These are phyloP conservation scores for Micropoecilia bifurca DNA, from an alignment of 2,797 vertebrate species.

Conservation along the genomic window DNA sequence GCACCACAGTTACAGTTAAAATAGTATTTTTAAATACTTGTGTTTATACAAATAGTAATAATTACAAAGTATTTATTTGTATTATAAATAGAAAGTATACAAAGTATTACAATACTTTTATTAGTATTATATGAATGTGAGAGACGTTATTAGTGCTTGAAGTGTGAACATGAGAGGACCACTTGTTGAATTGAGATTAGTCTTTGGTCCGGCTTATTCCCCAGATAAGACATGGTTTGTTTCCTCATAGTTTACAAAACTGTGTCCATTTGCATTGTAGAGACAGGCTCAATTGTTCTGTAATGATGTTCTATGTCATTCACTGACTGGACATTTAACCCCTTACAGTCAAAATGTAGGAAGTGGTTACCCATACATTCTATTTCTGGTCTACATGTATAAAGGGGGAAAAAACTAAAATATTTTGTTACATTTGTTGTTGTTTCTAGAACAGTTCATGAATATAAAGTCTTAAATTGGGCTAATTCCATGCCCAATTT, in stretches of 20 bases:
- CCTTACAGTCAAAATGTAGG: not conserved
- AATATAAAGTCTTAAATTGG: not conserved
- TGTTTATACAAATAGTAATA: too few relatives aligned
- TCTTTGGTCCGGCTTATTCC: not conserved
- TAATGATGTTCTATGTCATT: not conserved
- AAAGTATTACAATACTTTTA: not conserved
- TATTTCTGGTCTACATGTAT: not conserved
- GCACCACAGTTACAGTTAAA: too few relatives aligned
- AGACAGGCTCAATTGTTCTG: not conserved
- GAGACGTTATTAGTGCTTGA: not conserved
- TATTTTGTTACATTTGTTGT: not conserved
- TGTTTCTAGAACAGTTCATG: not conserved
- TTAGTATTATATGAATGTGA: not conserved
- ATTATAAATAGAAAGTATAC: too few relatives aligned
- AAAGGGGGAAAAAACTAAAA: not conserved
- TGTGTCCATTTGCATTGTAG: not conserved
- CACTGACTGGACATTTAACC: not conserved
- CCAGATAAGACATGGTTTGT: not conserved
- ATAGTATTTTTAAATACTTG: too few relatives aligned
- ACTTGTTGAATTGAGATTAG: not conserved
- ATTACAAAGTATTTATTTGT: not conserved
- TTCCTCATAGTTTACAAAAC: not conserved
- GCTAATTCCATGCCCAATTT: not conserved
- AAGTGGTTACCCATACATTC: not conserved
- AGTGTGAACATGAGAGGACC: not conserved